Evolutionary conservation across 2,888 invertebrate genomes (phyloP).

Genomic region (Agriotes lineatus): DNA sequence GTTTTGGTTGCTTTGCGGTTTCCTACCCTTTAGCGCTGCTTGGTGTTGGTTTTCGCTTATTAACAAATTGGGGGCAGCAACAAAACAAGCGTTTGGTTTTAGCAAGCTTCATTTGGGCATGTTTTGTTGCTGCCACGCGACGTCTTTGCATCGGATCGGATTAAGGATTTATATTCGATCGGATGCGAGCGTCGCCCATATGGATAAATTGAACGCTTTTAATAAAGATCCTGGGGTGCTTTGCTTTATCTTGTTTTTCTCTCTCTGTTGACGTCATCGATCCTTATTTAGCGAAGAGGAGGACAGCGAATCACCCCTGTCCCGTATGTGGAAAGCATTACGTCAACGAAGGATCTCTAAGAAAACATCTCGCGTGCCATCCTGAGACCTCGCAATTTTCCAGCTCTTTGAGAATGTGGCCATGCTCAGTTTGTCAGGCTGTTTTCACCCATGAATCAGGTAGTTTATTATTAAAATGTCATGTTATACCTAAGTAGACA

Average conservation of each 20-base stretch:
- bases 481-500: conserved; percentile 17
- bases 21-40: conserved; percentile 55
- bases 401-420: conserved; percentile 93
- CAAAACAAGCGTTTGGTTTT: conserved; percentile 30
- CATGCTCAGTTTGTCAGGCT: conserved; percentile 94
- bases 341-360: conserved; percentile 92
- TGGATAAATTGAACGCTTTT: conserved; percentile 44
- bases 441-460: conserved; percentile 96
- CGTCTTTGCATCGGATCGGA: conserved; percentile 19
- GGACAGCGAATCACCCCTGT: conserved; percentile 95
- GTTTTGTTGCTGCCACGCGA: conserved; percentile 32
- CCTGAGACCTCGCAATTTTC: conserved; percentile 83
- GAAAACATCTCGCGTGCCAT: conserved; percentile 94
- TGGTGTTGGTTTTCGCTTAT: conserved; percentile 54
- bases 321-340: conserved; percentile 96
- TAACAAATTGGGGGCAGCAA: conserved; percentile 45
- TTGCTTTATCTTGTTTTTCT: conserved; percentile 69
- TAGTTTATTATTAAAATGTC: conserved; percentile 66
- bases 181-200: conserved; percentile 1
- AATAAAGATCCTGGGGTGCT: conserved; percentile 64
- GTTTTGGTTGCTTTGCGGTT: conserved; percentile 59
- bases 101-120: too few relatives aligned
- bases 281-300: conserved; percentile 91
- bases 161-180: not conserved
- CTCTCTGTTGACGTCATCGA: conserved; percentile 77